Evolutionary conservation across 37 sponge, comb jelly and placozoan species (phyloP), one percentile per base, ranked within the genome.

Genomic region (Ephydatia muelleri): DNA sequence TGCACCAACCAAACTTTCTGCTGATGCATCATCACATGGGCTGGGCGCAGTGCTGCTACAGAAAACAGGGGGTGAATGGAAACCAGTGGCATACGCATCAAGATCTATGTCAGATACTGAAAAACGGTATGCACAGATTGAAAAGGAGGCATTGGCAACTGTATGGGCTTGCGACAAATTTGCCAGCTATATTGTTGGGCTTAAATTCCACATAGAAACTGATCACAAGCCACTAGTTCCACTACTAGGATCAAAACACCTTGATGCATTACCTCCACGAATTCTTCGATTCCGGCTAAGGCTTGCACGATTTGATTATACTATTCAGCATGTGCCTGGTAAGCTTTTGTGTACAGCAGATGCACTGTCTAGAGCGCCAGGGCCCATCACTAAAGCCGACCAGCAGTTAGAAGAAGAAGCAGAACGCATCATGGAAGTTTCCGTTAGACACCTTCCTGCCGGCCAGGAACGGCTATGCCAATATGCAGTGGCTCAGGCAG

Each of bases 181-280:
- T 40, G 9, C 81, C 3, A 57, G 73, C 29, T 88, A 88, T 33
- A 47, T 88, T 27, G 73, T 82, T 35, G 83, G 88, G 23, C 38
- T 8, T 0, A 43, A 38, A 33, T 72, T 86, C 37, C 26, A 28
- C 23, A 70, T 86, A 23, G 86, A 86, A 38, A 65, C 88, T 31
- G 79, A 88, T 40, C 88, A 88, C 37, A 83, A 88, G 47, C 88
- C 88, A 2, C 67, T 88, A 6, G 70, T 88, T 25, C 83, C 83
- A 0, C 30, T 88, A 22, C 43, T 88, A 72, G 64, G 70, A 29
- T 49, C 67, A 27, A 86, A 80, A 39, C 65, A 73, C 27, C 81
- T 86, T 0, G 39, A 86, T 66, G 32, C 30, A n/a, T 23, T 88
- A 32, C 87, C 87, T 13, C 88, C 88, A 6, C 28, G 78, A 39